A percentile compares a stretch with the other conserved stretches of the same genome.
phyloP scores from a whole-genome alignment of 1,140 invertebrate genomes.

The Brachionus paranguensis region DNA sequence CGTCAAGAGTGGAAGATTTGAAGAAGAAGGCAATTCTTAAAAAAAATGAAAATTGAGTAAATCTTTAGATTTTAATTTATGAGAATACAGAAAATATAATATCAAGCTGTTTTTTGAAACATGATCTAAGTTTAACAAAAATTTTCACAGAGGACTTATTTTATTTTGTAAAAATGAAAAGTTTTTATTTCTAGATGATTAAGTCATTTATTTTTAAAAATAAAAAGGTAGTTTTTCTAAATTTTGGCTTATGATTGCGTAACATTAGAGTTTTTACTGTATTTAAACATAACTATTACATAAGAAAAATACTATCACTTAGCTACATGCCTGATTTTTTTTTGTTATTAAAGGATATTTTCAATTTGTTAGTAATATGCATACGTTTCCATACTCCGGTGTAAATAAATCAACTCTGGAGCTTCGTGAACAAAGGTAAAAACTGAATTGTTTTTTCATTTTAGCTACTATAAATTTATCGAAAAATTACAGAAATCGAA shows the following conservation, averaged over 20 bases:
- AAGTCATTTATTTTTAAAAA: neutral
- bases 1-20: no score
- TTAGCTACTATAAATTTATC: neutral
- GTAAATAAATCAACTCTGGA: neutral
- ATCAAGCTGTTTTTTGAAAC: no score
- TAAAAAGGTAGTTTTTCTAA: neutral
- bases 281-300: neutral
- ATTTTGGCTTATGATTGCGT: neutral
- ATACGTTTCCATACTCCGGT: neutral
- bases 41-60: no score
- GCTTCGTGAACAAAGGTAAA: neutral
- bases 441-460: neutral
- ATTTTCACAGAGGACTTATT: no score
- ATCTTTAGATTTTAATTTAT: no score
- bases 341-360: neutral
- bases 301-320: slow-evolving; percentile 3
- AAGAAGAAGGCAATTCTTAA: no score
- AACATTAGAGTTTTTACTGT: neutral
- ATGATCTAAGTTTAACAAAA: no score
- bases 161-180: neutral
- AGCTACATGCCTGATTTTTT: neutral
- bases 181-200: neutral
- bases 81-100: no score
- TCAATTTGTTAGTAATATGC: neutral
- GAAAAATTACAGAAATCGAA: neutral